phyloP scores from a whole-genome alignment of 2,113 vertebrate genomes.

The Stigmatopora argus region DNA sequence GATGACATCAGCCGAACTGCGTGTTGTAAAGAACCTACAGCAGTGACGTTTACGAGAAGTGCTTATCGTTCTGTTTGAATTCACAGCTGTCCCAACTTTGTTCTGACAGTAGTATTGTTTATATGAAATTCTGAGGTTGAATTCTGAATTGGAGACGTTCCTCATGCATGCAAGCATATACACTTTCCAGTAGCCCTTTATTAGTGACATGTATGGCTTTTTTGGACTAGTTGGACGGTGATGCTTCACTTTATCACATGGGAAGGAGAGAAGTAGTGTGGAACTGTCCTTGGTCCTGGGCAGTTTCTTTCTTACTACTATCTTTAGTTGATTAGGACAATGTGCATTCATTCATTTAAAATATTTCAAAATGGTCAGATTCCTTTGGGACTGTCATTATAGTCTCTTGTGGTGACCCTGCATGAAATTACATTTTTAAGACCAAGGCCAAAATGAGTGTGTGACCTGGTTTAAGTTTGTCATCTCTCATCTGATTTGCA shows the following conservation, averaged over 20 bases:
- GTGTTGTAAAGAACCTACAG: not conserved
- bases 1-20: not conserved
- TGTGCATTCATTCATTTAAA: too few relatives aligned
- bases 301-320: conserved; percentile 46
- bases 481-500: too few relatives aligned
- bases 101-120: not conserved
- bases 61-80: too few relatives aligned
- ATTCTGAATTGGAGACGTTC: not conserved
- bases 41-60: not conserved
- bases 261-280: conserved; percentile 25
- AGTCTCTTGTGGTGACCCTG: not conserved
- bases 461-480: too few relatives aligned
- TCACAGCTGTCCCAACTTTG: too few relatives aligned
- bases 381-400: not conserved
- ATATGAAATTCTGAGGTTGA: not conserved
- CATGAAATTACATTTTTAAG: too few relatives aligned
- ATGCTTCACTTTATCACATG: conserved; percentile 36
- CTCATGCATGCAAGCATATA: not conserved
- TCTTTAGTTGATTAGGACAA: not conserved
- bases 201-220: not conserved
- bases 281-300: conserved; percentile 62
- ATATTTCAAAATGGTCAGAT: too few relatives aligned
- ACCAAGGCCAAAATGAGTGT: too few relatives aligned
- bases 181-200: not conserved
- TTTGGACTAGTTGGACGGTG: not conserved